phyloP scores from a whole-genome alignment of 2,888 invertebrate genomes.

The Anthoptus insignis region DNA sequence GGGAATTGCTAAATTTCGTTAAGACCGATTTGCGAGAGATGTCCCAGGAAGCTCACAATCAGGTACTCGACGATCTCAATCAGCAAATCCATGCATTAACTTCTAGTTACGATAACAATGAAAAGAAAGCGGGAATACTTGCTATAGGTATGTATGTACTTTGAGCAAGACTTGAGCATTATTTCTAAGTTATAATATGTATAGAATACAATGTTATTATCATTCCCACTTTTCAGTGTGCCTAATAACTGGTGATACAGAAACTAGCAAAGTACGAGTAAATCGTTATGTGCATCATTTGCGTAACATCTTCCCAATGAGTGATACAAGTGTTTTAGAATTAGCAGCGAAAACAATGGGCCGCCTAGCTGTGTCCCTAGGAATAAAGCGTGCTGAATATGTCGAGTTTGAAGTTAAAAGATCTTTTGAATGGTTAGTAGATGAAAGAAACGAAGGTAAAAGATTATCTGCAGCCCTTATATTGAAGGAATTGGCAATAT shows the following conservation, averaged over 20 bases:
- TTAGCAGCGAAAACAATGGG: slow-evolving; percentile 98
- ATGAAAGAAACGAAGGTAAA: slow-evolving; percentile 96
- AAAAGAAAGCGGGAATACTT: slow-evolving; percentile 97
- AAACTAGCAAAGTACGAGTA: slow-evolving; percentile 95
- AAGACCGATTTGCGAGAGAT: slow-evolving; percentile 96
- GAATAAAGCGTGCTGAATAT: slow-evolving; percentile 97
- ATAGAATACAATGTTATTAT: too few species aligned
- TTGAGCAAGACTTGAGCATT: too few species aligned
- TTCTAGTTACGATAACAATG: slow-evolving; percentile 96
- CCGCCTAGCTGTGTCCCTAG: slow-evolving; percentile 94
- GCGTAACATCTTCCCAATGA: slow-evolving; percentile 95
- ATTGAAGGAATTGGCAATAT: slow-evolving; percentile 96
- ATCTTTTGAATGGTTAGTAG: slow-evolving; percentile 97
- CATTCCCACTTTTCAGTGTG: slow-evolving; percentile 89
- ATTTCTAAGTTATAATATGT: too few species aligned
- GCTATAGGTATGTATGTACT: slow-evolving; percentile 92
- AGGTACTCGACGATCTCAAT: slow-evolving; percentile 97
- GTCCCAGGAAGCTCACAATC: slow-evolving; percentile 94
- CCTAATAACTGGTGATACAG: slow-evolving; percentile 96
- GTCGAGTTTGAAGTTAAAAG: slow-evolving; percentile 98
- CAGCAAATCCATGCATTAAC: slow-evolving; percentile 98
- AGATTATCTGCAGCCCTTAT: slow-evolving; percentile 97
- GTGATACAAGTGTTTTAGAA: slow-evolving; percentile 96
- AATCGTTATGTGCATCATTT: slow-evolving; percentile 97
- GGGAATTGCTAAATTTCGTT: slow-evolving; percentile 95